Evolutionary conservation across 2,113 vertebrate genomes (phyloP), one percentile per base, ranked within the genome.

Genomic region (Syngnathus scovelli): DNA sequence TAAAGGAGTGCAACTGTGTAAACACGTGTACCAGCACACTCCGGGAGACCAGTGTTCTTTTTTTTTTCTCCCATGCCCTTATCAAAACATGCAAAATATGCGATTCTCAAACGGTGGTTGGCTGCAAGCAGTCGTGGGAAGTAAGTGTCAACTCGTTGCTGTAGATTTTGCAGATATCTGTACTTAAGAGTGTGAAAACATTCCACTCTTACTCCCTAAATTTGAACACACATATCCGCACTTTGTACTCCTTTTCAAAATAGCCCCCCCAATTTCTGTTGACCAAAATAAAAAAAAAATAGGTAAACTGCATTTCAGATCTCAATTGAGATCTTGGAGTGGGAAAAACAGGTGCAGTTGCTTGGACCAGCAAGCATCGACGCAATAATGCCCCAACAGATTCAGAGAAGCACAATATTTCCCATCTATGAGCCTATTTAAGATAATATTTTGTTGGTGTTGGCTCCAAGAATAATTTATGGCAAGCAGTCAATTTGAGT

Each of bases 1-100:
- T 74, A 70, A 78, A 70, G 73, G 74, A 66, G 65, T 67, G 46
- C 72, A 61, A 75, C 69, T 75, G 81, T 74, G 67, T 69, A 77
- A 79, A 81, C 55, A 21, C 64, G 58, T 63, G 70, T 18, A 12
- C 61, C 69, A 46, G 41, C 68, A 52, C 68, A 78, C 69, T 48
- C 21, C 51, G 66, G 66, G 66, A 73, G 69, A 76, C 66, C 68
- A 63, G 63, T 51, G 13, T 62, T 36, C 11, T 46, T 43, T 54
- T 74, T 38, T 33, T 33, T 33, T 33, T 33, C 3, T 3, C 27
- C 27, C 27, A 27, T 12, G 18, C 19, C 61, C 41, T 64, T 65
- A 44, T 54, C 15, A 37, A 36, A 58, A 58, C 55, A 15, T 16
- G 12, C 27, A 36, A 60, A 67, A 70, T 48, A 39, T 61, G 27